Percentiles rank a stretch among this genome's conserved stretches.
Evolutionary conservation across 92 coral and sea anemone species (phyloP).

Genomic region (Meandrina meandrites): DNA sequence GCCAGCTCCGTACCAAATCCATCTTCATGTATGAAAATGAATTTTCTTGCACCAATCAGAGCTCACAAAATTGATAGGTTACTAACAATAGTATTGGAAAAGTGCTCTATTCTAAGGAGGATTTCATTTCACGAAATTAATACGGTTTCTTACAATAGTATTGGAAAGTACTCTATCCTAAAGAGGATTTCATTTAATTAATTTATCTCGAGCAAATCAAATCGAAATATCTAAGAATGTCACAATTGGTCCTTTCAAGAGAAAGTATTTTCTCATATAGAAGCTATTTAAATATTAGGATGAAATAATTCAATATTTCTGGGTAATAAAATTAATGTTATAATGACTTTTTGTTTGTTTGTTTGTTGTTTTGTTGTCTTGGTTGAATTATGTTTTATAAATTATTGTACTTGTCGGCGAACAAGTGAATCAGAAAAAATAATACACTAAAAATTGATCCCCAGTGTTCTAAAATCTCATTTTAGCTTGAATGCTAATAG

Average conservation of each 20-base stretch:
- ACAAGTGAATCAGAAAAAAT: not conserved
- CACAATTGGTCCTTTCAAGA: not conserved
- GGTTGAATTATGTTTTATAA: not conserved
- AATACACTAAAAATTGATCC: not conserved
- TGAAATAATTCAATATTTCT: slow-evolving; percentile 1
- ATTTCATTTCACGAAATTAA: not conserved
- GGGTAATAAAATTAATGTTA: not conserved
- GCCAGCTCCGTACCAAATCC: too few species aligned
- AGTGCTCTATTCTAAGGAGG: not conserved
- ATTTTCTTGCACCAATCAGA: not conserved
- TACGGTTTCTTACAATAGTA: not conserved
- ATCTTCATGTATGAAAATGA: too few species aligned
- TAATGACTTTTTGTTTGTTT: not conserved
- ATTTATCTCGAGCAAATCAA: not conserved
- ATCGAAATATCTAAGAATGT: not conserved
- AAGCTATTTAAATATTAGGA: not conserved
- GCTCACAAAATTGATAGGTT: not conserved
- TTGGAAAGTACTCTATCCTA: not conserved
- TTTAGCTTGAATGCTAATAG: too few species aligned
- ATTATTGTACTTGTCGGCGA: not conserved
- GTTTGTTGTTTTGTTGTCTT: not conserved
- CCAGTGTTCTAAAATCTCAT: not conserved
- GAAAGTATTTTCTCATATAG: not conserved
- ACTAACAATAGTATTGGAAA: not conserved
- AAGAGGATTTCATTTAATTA: not conserved